Percentiles rank a stretch among this genome's conserved stretches.
These are phyloP conservation scores for Montifringilla adamsi DNA, from an alignment of 2,113 vertebrate genomes.

Conservation along the genomic window DNA sequence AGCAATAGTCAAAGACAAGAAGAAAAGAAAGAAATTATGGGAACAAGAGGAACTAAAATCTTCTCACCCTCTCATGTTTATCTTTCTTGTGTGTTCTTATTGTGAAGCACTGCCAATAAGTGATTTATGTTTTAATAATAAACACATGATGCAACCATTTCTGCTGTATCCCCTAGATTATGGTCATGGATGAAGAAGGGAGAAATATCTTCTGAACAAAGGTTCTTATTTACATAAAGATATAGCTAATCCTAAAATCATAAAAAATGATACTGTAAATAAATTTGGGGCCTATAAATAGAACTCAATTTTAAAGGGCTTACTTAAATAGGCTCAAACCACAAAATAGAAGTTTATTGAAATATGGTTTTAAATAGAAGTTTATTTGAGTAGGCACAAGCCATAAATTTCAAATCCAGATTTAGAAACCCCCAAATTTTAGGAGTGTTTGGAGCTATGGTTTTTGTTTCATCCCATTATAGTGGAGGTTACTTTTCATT, in stretches of 20 bases:
- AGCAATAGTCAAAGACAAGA: neutral
- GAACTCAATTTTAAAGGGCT: constrained; percentile 51
- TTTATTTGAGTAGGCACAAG: constrained; percentile 44
- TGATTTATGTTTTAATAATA: constrained; percentile 42
- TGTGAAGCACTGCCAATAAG: neutral
- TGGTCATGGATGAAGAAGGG: constrained; percentile 1
- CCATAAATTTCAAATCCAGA: constrained; percentile 28
- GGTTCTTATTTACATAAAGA: constrained; percentile 15
- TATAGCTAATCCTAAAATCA: constrained; percentile 27
- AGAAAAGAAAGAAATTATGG: neutral
- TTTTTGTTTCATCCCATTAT: constrained; percentile 38
- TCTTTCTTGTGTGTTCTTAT: neutral
- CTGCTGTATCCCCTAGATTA: constrained; percentile 11
- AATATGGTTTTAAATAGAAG: constrained; percentile 48
- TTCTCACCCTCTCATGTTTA: neutral
- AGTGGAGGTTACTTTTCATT: neutral
- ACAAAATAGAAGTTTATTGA: constrained; percentile 59
- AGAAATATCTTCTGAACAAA: constrained; percentile 19
- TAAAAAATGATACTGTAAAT: constrained; percentile 48
- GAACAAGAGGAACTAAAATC: neutral
- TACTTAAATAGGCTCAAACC: constrained; percentile 48
- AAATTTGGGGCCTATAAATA: constrained; percentile 55
- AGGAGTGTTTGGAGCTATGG: neutral
- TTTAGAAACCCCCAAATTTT: constrained; percentile 53
- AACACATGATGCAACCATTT: constrained; percentile 2